Evolutionary conservation across 1,140 invertebrate genomes (phyloP).

Genomic region (Battus philenor): DNA sequence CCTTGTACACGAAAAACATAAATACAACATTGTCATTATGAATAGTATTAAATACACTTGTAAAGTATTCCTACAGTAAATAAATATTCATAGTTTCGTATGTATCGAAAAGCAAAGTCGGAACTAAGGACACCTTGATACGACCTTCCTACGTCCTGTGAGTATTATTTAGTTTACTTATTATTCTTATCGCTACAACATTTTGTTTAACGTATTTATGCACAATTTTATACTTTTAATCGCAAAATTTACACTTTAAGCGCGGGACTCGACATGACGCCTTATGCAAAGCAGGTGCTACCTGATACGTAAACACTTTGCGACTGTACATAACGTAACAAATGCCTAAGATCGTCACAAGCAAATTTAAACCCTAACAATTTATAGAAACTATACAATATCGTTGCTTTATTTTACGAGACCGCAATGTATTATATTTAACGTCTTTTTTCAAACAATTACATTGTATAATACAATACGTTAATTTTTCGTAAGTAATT

Average conservation of each 20-base stretch:
- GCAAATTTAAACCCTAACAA: slow-evolving; percentile 17
- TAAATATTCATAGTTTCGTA: too few relatives aligned
- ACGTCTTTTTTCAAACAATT: too few relatives aligned
- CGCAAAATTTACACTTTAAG: slow-evolving; percentile 72
- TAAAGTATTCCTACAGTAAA: too few relatives aligned
- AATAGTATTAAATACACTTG: too few relatives aligned
- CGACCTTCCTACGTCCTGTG: slow-evolving; percentile 38
- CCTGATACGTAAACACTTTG: slow-evolving; percentile 51
- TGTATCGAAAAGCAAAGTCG: slow-evolving; percentile 16
- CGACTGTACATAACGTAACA: slow-evolving; percentile 12
- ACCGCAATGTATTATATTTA: too few relatives aligned
- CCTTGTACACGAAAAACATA: too few relatives aligned
- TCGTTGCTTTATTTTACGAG: too few relatives aligned
- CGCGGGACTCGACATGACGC: slow-evolving; percentile 64
- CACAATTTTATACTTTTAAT: slow-evolving; percentile 68
- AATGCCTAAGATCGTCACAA: slow-evolving; percentile 20
- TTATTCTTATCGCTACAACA: slow-evolving; percentile 54
- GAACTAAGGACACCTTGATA: slow-evolving; percentile 52
- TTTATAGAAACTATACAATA: too few relatives aligned
- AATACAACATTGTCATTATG: too few relatives aligned
- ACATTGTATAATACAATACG: too few relatives aligned
- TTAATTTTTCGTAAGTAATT: too few relatives aligned
- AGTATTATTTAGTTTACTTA: slow-evolving; percentile 39
- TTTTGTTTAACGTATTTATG: slow-evolving; percentile 57
- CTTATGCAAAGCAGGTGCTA: slow-evolving; percentile 74